These are phyloP conservation scores for Malthinus seriepunctatus DNA, from an alignment of 2,888 invertebrate genomes.

Conservation along the genomic window DNA sequence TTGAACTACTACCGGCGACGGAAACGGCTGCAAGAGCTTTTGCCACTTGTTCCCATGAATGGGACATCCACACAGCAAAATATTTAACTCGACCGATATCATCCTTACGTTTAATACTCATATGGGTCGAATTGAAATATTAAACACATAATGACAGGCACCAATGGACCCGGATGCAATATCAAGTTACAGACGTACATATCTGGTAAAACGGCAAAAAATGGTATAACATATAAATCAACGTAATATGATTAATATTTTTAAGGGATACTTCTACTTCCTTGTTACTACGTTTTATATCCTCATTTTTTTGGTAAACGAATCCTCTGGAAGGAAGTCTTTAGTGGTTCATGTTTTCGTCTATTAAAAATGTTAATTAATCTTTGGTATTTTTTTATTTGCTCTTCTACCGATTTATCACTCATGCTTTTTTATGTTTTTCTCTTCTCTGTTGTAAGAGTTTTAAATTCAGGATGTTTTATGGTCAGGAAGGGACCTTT, in stretches of 20 bases:
- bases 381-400: too few species aligned
- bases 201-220: constrained; percentile 15
- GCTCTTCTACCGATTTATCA: too few species aligned
- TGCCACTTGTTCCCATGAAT: constrained; percentile 40
- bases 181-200: constrained; percentile 35
- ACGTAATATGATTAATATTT: constrained; percentile 12
- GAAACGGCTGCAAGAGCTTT: constrained; percentile 42
- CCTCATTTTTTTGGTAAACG: too few species aligned
- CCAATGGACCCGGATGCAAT: constrained; percentile 44
- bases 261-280: constrained; percentile 2
- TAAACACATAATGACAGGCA: constrained; percentile 46
- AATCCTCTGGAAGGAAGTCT: too few species aligned
- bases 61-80: constrained; percentile 20
- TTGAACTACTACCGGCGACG: constrained; percentile 30
- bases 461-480: too few species aligned
- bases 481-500: too few species aligned
- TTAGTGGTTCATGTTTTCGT: too few species aligned
- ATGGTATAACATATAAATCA: constrained; percentile 16
- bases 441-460: too few species aligned
- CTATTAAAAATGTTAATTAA: too few species aligned
- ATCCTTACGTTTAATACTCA: background rate
- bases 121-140: constrained; percentile 31
- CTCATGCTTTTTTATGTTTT: too few species aligned
- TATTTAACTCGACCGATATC: constrained; percentile 5
- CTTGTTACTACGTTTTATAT: background rate